Conservation (phyloP, 2,113 vertebrate species). For the Patagioenas fasciata region DNA sequence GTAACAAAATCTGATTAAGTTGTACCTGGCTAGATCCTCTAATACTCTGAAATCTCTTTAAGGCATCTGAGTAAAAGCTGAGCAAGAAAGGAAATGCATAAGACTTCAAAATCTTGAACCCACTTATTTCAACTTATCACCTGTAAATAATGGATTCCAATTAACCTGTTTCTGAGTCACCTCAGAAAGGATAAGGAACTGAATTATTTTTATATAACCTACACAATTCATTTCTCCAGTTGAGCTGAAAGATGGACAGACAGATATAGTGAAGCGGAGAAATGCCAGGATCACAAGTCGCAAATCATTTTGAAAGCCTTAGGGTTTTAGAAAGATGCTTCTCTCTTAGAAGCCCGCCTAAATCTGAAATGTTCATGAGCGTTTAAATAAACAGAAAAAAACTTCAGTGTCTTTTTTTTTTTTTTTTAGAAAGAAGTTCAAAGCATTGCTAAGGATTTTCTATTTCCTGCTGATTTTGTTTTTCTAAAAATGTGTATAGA, state of each 20-base stretch:
- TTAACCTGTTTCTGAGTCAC: neutral
- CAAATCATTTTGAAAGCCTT: slow-evolving; percentile 57
- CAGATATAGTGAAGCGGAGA: slow-evolving; percentile 11
- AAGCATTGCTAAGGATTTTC: slow-evolving; percentile 64
- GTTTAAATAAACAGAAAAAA: slow-evolving; percentile 26
- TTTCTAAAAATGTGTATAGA: slow-evolving; percentile 71
- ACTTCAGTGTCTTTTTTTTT: neutral
- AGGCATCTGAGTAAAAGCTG: neutral
- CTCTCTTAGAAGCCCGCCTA: slow-evolving; percentile 1
- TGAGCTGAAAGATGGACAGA: slow-evolving; percentile 33
- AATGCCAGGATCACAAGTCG: slow-evolving; percentile 40
- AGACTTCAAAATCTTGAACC: neutral
- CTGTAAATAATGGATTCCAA: neutral
- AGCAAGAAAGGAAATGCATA: neutral
- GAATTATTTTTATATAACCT: slow-evolving; percentile 35
- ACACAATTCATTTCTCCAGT: slow-evolving; percentile 33
- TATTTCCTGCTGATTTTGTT: slow-evolving; percentile 75
- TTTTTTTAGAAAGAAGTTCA: slow-evolving; percentile 32
- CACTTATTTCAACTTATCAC: neutral
- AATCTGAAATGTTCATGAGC: slow-evolving; percentile 30
- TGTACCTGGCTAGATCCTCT: neutral
- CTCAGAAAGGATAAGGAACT: neutral
- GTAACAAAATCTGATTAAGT: neutral
- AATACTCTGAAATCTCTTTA: neutral
- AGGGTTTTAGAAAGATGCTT: slow-evolving; percentile 49